Conservation (phyloP, 2,113 vertebrate species). For the Sorex araneus region DNA sequence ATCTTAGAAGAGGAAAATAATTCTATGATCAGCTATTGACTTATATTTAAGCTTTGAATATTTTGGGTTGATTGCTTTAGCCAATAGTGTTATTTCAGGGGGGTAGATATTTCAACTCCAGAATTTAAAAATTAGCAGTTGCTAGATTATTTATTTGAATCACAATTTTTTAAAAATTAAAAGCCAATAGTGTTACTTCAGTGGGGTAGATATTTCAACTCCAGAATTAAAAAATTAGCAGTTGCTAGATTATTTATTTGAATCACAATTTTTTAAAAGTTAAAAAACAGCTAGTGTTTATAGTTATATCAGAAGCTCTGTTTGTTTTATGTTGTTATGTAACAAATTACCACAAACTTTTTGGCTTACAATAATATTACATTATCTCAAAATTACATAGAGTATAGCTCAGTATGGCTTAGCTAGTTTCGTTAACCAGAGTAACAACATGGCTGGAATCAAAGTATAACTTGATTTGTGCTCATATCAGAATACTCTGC, state of each 20-base stretch:
- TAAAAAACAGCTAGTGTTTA: neutral
- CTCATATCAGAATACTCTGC: neutral
- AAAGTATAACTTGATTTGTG: neutral
- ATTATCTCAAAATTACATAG: neutral
- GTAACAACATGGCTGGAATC: too few species aligned
- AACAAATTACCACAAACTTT: neutral
- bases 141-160: too few species aligned
- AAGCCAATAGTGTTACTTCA: neutral
- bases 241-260: too few species aligned
- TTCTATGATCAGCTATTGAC: neutral
- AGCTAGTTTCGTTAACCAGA: neutral
- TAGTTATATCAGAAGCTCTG: neutral
- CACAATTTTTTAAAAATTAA: too few species aligned
- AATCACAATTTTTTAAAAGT: too few species aligned
- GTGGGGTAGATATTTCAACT: neutral
- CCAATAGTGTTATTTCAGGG: neutral
- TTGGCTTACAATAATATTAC: neutral
- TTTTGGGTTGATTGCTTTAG: neutral
- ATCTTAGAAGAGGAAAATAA: constrained; percentile 23
- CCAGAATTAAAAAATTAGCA: constrained; percentile 32
- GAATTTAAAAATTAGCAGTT: constrained; percentile 24
- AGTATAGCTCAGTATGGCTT: neutral
- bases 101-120: neutral
- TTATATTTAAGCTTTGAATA: neutral
- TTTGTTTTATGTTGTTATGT: neutral